Percentiles rank a stretch among this genome's conserved stretches.
Conservation (phyloP, 2,888 invertebrate genomes). For the Drosophila siamana region DNA sequence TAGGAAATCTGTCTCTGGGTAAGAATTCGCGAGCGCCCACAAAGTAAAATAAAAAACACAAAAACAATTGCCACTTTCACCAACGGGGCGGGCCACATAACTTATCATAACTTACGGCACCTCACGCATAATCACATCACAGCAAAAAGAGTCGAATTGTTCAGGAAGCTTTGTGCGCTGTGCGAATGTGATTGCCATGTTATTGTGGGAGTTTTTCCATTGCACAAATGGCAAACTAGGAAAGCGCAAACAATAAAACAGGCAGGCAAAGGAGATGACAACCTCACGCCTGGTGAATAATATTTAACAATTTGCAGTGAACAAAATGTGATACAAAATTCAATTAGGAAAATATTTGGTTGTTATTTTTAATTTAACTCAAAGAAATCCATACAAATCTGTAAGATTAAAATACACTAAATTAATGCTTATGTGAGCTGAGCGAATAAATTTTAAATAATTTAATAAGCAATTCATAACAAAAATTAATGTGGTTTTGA, state of each 20-base stretch:
- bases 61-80: conserved; percentile 78
- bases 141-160: conserved; percentile 32
- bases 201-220: conserved; percentile 55
- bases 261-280: conserved; percentile 1
- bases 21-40: conserved; percentile 64
- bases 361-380: too few species aligned
- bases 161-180: conserved; percentile 47
- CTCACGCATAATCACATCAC: conserved; percentile 51
- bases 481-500: too few species aligned
- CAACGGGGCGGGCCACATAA: conserved; percentile 61
- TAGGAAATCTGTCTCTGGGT: conserved; percentile 61
- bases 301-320: background rate
- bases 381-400: too few species aligned
- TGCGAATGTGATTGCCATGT: conserved; percentile 28
- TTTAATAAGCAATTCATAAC: too few species aligned
- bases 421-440: too few species aligned
- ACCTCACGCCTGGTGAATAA: background rate
- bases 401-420: too few species aligned
- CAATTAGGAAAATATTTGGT: background rate
- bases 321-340: background rate
- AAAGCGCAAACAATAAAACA: conserved; percentile 39
- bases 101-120: conserved; percentile 71
- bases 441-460: too few species aligned
- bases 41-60: too few species aligned
- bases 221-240: conserved; percentile 49